Conservation (phyloP, 2,888 invertebrate species). For the Athalia circularis region DNA sequence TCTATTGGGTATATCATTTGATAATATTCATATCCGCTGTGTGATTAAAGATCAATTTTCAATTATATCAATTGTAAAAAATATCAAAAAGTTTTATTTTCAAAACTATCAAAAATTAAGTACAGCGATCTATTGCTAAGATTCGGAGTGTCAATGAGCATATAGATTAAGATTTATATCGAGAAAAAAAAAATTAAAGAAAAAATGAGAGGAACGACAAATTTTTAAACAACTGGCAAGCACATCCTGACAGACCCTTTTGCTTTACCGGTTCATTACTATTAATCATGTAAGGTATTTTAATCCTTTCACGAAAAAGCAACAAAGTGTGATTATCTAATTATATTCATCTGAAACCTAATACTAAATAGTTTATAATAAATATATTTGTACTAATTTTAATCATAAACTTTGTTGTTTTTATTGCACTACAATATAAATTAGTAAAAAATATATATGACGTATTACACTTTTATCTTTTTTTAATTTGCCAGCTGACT, state of each 20-base stretch:
- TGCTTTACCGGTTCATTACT: slow-evolving; percentile 52
- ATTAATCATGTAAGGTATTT: slow-evolving; percentile 61
- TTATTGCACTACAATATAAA: slow-evolving; percentile 62
- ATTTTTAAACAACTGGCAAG: slow-evolving; percentile 19
- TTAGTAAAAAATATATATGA: slow-evolving; percentile 56
- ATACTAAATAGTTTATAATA: slow-evolving; percentile 56
- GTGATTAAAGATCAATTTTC: too few species aligned
- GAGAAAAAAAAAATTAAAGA: slow-evolving; percentile 23
- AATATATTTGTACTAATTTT: slow-evolving; percentile 67
- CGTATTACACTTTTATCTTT: slow-evolving; percentile 57
- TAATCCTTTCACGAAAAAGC: slow-evolving; percentile 59
- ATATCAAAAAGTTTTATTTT: too few species aligned
- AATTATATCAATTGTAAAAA: too few species aligned
- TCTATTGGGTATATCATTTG: too few species aligned
- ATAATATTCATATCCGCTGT: too few species aligned
- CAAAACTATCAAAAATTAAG: too few species aligned
- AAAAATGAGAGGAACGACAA: slow-evolving; percentile 6
- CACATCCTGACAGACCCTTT: slow-evolving; percentile 12
- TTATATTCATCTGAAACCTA: slow-evolving; percentile 57
- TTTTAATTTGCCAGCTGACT: slow-evolving; percentile 19
- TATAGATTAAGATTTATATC: slow-evolving; percentile 40
- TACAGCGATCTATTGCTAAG: background rate
- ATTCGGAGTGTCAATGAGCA: slow-evolving; percentile 37
- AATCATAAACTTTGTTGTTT: slow-evolving; percentile 65
- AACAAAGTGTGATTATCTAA: slow-evolving; percentile 64